Conservation (phyloP, 2,113 vertebrate genomes). For the Microtus montanus region DNA sequence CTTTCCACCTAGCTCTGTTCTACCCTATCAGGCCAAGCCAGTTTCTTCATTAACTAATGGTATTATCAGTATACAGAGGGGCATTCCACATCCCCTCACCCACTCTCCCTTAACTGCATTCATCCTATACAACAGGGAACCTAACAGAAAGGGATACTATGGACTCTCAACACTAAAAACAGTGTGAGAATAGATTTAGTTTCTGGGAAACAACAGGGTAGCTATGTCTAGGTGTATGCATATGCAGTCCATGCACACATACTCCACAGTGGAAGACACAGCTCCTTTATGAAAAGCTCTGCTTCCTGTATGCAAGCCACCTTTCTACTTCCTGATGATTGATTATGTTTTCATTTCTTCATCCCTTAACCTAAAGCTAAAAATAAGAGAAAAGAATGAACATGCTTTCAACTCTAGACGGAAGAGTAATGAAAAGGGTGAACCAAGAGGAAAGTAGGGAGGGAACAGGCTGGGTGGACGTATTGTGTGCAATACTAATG, state of each 20-base stretch:
- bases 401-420: slow-evolving; percentile 35
- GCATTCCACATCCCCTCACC: not conserved
- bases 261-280: not conserved
- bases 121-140: not conserved
- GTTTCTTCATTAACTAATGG: no score
- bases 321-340: not conserved
- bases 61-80: no score
- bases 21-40: no score
- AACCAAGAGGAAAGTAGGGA: not conserved
- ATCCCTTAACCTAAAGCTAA: slow-evolving; percentile 36
- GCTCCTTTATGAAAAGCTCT: not conserved
- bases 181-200: not conserved
- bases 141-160: not conserved
- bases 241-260: not conserved
- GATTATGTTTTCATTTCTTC: slow-evolving; percentile 68
- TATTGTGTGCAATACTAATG: not conserved
- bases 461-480: not conserved
- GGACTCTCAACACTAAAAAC: not conserved
- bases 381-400: slow-evolving; percentile 79
- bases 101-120: not conserved
- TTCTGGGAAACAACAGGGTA: not conserved
- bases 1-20: no score
- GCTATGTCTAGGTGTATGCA: not conserved
- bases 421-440: slow-evolving; percentile 55
- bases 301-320: not conserved